Base-by-base conservation (phyloP, 1,140 invertebrate genomes). In the Meloidogyne floridensis region DNA sequence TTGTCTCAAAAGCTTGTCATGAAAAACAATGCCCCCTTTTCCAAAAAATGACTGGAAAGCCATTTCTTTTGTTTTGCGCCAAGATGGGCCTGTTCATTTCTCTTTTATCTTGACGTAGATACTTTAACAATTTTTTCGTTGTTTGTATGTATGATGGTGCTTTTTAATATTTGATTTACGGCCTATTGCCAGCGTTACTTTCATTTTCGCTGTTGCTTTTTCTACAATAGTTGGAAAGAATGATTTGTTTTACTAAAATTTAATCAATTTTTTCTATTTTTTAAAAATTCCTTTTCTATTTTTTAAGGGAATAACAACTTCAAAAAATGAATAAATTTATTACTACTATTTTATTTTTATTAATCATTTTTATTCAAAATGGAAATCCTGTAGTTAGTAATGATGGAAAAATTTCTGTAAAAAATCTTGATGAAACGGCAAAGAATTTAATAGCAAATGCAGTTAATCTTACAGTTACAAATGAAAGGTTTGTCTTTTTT, bases 351-450 rank as follows among this genome's bases (percentile, higher is more conserved):
- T 65, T 65, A n/a, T 65, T 65, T 65, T 18, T 65, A 54, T 74
- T 54, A 74, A 47, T 74, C 20, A 9, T 74, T 74, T 42, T 74
- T 54, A 74, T 47, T n/a, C 15, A n/a, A 74, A 8, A 74, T 54
- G 20, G 15, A 65, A n/a, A 65, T 65, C 59, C 59, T 65, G 59
- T 65, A 6, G 59, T 65, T 65, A 65, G 59, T n/a, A 65, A 65
- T 65, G 5, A 6, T 65, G 59, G 59, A 65, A 65, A 65, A 18
- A 3, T 15, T 13, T 13, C 56, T 15, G n/a, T 65, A 13, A 8
- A 0, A 13, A 15, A 65, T 65, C 15, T 65, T 8, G 59, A 65
- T 65, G 59, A 65, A 65, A 6, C 59, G n/a, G 59, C 59, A 65
- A 65, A 65, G n/a, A 65, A n/a, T 65, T 7, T 65, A 65, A 65